Evolutionary conservation across 2,797 vertebrate species (phyloP).

Genomic region (Trematomus bernacchii): DNA sequence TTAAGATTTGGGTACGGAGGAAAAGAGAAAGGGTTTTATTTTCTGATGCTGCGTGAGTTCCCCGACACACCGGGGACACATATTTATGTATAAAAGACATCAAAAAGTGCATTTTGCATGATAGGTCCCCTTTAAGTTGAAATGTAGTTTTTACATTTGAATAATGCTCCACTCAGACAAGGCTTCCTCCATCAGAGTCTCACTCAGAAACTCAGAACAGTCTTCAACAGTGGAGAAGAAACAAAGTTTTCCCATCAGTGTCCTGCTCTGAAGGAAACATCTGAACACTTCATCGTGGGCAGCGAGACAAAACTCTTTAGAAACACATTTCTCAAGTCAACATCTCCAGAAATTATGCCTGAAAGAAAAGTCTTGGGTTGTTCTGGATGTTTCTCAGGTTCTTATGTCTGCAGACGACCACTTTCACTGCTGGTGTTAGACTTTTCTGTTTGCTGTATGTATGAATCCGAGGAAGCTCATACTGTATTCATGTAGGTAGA

Average conservation of each 20-base stretch:
- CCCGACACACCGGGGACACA: too few relatives aligned
- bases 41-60: too few relatives aligned
- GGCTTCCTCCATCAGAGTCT: conserved; percentile 8
- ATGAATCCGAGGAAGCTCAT: background rate
- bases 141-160: background rate
- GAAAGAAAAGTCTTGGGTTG: background rate
- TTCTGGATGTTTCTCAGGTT: background rate
- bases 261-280: conserved; percentile 29
- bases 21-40: too few relatives aligned
- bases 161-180: conserved; percentile 4
- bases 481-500: background rate
- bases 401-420: conserved; percentile 3
- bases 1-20: too few relatives aligned
- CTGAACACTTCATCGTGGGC: conserved; percentile 3
- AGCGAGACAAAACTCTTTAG: conserved; percentile 10
- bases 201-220: background rate
- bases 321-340: conserved; percentile 7
- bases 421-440: background rate
- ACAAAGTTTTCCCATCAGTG: conserved; percentile 9
- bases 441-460: background rate
- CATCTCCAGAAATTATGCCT: background rate
- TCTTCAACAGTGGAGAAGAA: conserved; percentile 19
- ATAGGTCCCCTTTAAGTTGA: too few relatives aligned
- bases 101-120: too few relatives aligned
- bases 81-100: too few relatives aligned